phyloP scores from a whole-genome alignment of 2,113 vertebrate genomes.

The Dipodomys stephensi region DNA sequence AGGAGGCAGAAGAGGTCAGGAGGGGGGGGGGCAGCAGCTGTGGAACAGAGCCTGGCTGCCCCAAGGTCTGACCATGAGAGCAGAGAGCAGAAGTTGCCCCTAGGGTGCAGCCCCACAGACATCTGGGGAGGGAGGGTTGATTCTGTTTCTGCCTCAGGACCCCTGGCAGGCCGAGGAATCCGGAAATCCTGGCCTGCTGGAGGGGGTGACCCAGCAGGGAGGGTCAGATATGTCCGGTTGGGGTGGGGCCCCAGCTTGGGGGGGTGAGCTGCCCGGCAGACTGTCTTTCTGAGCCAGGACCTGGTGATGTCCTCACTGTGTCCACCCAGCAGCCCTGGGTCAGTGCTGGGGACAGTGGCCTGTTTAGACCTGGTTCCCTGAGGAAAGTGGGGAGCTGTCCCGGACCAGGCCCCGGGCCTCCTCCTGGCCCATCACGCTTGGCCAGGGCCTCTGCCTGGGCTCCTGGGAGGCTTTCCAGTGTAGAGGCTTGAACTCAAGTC shows the following conservation, averaged over 20 bases:
- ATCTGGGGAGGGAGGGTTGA: too few species aligned
- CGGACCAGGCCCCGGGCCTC: not conserved
- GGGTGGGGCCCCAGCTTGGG: not conserved
- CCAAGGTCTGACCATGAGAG: not conserved
- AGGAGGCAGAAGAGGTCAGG: not conserved
- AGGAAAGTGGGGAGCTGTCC: too few species aligned
- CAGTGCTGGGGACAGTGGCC: too few species aligned
- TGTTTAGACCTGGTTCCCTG: not conserved
- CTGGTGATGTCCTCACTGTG: not conserved
- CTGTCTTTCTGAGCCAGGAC: not conserved
- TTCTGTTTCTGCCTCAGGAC: not conserved
- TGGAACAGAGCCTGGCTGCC: not conserved
- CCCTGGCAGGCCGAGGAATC: not conserved
- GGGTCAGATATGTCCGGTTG: not conserved
- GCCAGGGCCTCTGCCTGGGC: not conserved
- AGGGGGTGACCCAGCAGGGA: not conserved
- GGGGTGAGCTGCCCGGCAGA: not conserved
- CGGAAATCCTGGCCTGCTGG: not conserved
- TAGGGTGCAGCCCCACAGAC: not conserved
- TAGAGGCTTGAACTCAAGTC: not conserved
- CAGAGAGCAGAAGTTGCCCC: not conserved
- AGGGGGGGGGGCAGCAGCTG: not conserved
- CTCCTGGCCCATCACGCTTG: not conserved
- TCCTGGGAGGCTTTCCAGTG: fast-evolving
- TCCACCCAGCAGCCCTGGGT: not conserved